These are phyloP conservation scores for Tipula vernalis DNA, from an alignment of 2,888 invertebrate species.

Conservation along the genomic window DNA sequence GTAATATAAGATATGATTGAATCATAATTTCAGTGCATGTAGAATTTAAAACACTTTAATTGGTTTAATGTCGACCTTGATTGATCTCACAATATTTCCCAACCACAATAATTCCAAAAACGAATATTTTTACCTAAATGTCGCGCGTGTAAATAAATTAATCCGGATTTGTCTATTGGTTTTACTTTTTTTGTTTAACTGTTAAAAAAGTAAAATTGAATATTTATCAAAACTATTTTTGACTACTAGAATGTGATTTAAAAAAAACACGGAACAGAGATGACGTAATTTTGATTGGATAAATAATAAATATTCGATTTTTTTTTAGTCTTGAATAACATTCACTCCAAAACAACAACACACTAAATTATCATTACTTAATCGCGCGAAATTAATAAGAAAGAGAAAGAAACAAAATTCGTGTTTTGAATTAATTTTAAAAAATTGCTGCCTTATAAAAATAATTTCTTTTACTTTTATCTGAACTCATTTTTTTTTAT, in stretches of 20 bases:
- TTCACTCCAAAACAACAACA: neutral
- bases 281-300: neutral
- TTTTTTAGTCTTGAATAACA: neutral
- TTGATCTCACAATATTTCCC: neutral
- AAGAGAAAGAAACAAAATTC: neutral
- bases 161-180: neutral
- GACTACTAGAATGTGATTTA: neutral
- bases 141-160: neutral
- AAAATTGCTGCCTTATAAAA: neutral
- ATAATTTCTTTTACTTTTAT: constrained; percentile 1
- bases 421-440: neutral
- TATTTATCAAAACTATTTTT: neutral
- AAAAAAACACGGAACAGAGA: neutral
- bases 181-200: neutral
- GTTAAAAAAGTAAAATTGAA: neutral
- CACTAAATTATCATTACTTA: neutral
- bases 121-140: neutral
- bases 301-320: constrained; percentile 4
- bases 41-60: neutral
- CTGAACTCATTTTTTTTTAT: neutral
- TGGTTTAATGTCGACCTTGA: neutral
- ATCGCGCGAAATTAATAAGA: neutral
- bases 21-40: neutral
- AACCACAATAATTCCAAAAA: neutral
- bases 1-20: neutral